Percentiles rank a stretch among this genome's conserved stretches.
These are phyloP conservation scores for Sebastolobus alascanus DNA, from an alignment of 2,797 vertebrate genomes.

Conservation along the genomic window DNA sequence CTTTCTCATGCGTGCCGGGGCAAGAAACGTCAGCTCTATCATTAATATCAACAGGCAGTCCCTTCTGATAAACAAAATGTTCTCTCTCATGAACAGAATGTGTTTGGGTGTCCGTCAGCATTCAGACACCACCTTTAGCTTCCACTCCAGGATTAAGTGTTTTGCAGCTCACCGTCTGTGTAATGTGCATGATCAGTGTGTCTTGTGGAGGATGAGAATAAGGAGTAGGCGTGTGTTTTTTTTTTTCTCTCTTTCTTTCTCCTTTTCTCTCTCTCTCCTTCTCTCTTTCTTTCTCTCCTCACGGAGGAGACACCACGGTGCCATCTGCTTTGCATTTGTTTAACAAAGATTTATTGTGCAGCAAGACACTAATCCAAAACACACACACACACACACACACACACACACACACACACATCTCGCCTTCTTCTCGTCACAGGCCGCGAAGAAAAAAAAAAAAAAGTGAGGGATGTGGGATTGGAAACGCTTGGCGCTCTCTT, in stretches of 20 bases:
- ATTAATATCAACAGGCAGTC: slow-evolving; percentile 69
- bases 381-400: slow-evolving; percentile 67
- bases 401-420: slow-evolving; percentile 64
- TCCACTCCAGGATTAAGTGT: slow-evolving; percentile 77
- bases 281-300: slow-evolving; percentile 79
- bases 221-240: slow-evolving; percentile 79
- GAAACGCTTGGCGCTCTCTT: slow-evolving; percentile 83
- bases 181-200: slow-evolving; percentile 80
- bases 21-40: slow-evolving; percentile 62
- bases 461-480: slow-evolving; percentile 84
- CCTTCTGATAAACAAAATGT: slow-evolving; percentile 74
- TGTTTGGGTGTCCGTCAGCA: slow-evolving; percentile 80
- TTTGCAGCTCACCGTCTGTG: slow-evolving; percentile 80
- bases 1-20: slow-evolving; percentile 53
- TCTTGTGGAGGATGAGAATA: slow-evolving; percentile 81
- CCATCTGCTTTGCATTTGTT: slow-evolving; percentile 90
- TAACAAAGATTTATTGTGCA: slow-evolving; percentile 90
- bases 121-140: slow-evolving; percentile 76
- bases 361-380: slow-evolving; percentile 88
- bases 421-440: slow-evolving; percentile 84
- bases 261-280: slow-evolving; percentile 66
- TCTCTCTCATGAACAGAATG: slow-evolving; percentile 77
- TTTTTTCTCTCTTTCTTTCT: slow-evolving; percentile 66
- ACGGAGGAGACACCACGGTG: slow-evolving; percentile 82
- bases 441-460: slow-evolving; percentile 76